These are phyloP conservation scores for Aldrovandia affinis DNA, from an alignment of 2,797 vertebrate genomes.

Conservation along the genomic window DNA sequence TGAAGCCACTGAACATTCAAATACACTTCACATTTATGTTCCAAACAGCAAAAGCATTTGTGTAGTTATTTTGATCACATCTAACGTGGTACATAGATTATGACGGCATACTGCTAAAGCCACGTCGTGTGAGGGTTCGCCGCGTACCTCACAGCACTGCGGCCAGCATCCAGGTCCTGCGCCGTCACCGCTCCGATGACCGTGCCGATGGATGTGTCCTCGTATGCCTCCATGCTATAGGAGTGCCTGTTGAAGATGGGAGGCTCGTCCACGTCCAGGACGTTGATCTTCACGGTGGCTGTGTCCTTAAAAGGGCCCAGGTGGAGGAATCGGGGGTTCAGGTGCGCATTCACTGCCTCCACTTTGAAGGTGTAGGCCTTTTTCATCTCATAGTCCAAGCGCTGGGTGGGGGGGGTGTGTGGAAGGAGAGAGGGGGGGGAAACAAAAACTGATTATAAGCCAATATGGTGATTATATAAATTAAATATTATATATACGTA, in stretches of 20 bases:
- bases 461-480: not conserved
- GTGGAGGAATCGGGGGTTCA: conserved; percentile 84
- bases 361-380: conserved; percentile 90
- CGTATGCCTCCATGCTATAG: conserved; percentile 89
- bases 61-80: too few species aligned
- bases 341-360: conserved; percentile 82
- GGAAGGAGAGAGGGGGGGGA: not conserved
- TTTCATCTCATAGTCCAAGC: conserved; percentile 88
- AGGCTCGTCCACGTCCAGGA: conserved; percentile 87
- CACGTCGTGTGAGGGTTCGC: not conserved
- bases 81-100: too few species aligned
- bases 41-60: too few species aligned
- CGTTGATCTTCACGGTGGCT: conserved; percentile 85
- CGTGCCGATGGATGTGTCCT: conserved; percentile 84
- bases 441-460: not conserved
- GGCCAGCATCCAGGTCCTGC: conserved; percentile 86
- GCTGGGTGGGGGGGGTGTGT: conserved; percentile 59
- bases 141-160: conserved; percentile 84
- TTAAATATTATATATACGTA: too few species aligned
- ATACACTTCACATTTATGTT: too few species aligned
- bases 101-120: too few species aligned
- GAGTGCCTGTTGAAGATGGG: conserved; percentile 84
- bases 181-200: conserved; percentile 89
- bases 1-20: too few species aligned
- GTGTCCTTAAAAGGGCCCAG: conserved; percentile 90